Conservation (phyloP, 2,888 invertebrate genomes). For the Lithophane socia region DNA sequence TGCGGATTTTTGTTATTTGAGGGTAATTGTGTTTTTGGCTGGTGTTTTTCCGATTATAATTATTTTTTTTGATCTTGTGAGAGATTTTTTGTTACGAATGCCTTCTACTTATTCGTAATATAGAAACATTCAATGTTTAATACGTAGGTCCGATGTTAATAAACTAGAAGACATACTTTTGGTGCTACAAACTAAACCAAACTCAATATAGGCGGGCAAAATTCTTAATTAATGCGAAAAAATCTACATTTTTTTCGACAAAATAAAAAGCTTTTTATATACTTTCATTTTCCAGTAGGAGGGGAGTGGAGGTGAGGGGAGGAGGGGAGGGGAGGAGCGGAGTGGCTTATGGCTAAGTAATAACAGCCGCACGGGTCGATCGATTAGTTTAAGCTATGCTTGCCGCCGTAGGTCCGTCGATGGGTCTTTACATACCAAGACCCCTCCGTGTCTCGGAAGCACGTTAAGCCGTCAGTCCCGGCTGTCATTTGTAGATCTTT, state of each 20-base stretch:
- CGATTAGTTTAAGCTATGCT: too few species aligned
- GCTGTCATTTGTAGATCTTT: too few species aligned
- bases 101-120: neutral
- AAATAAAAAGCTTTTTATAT: neutral
- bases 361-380: too few species aligned
- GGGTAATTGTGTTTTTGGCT: conserved; percentile 4
- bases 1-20: conserved; percentile 13
- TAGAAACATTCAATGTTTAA: neutral
- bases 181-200: neutral
- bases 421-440: too few species aligned
- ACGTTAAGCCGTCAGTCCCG: too few species aligned
- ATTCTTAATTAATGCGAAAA: neutral
- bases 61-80: neutral
- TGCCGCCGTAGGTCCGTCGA: too few species aligned
- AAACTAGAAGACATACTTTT: neutral
- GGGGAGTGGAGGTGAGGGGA: too few species aligned
- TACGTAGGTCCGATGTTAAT: neutral
- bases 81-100: neutral
- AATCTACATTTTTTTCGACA: neutral
- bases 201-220: neutral
- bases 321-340: too few species aligned
- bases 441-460: too few species aligned
- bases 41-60: conserved; percentile 9
- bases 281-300: neutral
- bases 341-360: too few species aligned